Conservation (phyloP, 2,888 invertebrate genomes). For the Gastrophysa polygoni region DNA sequence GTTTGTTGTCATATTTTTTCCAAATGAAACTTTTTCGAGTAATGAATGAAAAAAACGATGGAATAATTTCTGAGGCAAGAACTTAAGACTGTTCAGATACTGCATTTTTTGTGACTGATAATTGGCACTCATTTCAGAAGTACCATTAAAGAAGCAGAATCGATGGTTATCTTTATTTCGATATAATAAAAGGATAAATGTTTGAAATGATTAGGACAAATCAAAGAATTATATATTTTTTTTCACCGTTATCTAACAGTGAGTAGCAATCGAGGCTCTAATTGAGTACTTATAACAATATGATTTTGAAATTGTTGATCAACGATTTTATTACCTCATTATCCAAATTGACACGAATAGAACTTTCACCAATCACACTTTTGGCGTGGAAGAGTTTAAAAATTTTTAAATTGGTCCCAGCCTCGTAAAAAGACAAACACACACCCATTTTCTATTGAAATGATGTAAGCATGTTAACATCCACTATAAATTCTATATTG, state of each 20-base stretch:
- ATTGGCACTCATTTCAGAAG: conserved; percentile 7
- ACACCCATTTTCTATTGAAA: no score
- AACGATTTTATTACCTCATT: neutral
- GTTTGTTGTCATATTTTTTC: no score
- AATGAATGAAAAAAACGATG: no score
- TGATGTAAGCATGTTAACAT: no score
- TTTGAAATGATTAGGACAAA: neutral
- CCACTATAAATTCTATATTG: no score
- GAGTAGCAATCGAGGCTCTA: neutral
- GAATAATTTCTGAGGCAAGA: no score
- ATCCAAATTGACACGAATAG: neutral
- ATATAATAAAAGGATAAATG: no score
- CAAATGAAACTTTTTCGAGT: no score
- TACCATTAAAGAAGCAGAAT: neutral
- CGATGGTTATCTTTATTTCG: no score
- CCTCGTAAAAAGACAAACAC: neutral
- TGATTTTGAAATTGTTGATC: neutral
- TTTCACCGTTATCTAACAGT: neutral
- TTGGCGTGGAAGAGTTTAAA: neutral
- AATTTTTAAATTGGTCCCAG: neutral
- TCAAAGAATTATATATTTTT: neutral
- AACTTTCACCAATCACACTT: neutral
- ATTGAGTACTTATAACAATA: neutral
- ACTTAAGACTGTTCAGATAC: no score
- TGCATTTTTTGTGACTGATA: no score